These are phyloP conservation scores for Cephus spinipes DNA, from an alignment of 2,888 invertebrate genomes.

Conservation along the genomic window DNA sequence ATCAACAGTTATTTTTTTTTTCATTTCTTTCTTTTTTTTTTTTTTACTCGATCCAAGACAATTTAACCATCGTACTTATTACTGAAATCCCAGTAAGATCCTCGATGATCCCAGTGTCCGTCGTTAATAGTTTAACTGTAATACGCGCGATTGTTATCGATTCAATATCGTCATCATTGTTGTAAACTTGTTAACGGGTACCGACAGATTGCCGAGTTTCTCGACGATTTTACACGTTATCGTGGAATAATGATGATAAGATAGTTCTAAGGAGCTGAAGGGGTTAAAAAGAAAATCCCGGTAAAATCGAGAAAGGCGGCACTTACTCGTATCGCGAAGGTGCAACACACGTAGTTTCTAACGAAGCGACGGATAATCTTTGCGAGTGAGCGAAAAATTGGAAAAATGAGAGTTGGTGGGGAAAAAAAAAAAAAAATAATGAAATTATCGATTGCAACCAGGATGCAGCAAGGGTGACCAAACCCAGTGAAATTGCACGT, in stretches of 20 bases:
- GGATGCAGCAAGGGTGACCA: neutral
- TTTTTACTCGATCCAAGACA: neutral
- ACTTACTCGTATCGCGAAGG: conserved; percentile 21
- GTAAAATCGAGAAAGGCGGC: conserved; percentile 8
- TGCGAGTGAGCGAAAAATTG: neutral
- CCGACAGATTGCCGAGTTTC: conserved; percentile 20
- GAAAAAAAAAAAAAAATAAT: neutral
- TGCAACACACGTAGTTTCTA: neutral
- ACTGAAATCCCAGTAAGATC: neutral
- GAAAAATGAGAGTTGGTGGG: neutral
- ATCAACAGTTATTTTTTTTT: neutral
- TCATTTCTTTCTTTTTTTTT: neutral
- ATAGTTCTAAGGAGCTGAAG: conserved; percentile 8
- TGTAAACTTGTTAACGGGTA: conserved; percentile 19
- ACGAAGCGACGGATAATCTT: neutral
- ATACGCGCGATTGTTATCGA: conserved; percentile 32
- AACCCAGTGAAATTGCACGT: neutral
- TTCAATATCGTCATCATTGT: conserved; percentile 42
- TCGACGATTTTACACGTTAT: conserved; percentile 52
- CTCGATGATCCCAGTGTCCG: neutral
- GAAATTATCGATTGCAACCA: neutral
- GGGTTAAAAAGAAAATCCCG: neutral
- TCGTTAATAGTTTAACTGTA: neutral
- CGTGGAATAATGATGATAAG: conserved; percentile 56
- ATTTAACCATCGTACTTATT: neutral